Evolutionary conservation across 2,113 vertebrate genomes (phyloP).

Genomic region (Propithecus coquereli): DNA sequence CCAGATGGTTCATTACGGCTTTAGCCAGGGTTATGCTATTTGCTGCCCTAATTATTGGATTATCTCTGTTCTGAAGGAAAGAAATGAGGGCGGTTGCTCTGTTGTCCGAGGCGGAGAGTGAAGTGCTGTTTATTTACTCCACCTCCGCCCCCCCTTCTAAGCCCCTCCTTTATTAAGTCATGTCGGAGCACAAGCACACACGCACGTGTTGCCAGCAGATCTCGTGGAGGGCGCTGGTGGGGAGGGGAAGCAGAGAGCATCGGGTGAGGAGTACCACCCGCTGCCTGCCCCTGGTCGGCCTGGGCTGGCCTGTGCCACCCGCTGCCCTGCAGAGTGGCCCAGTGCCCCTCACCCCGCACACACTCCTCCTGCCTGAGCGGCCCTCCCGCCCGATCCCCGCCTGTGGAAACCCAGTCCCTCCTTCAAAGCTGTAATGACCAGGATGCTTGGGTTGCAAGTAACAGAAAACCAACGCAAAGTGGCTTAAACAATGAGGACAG

Average conservation of each 20-base stretch:
- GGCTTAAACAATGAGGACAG: background rate
- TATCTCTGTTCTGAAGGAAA: constrained; percentile 61
- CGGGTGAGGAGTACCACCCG: background rate
- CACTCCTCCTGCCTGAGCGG: background rate
- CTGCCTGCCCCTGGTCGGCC: fast-evolving
- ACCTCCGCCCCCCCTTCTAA: background rate
- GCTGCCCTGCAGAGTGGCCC: background rate
- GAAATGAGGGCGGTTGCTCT: constrained; percentile 71
- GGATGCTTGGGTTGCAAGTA: background rate
- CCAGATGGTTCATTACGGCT: constrained; percentile 74
- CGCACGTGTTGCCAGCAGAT: background rate
- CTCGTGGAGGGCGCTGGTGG: background rate
- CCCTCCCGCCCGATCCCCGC: background rate
- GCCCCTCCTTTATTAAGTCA: background rate
- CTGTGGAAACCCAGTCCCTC: background rate
- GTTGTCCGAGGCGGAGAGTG: constrained; percentile 39
- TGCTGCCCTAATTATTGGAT: constrained; percentile 81
- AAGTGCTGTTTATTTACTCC: constrained; percentile 3
- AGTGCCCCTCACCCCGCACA: background rate
- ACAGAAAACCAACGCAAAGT: background rate
- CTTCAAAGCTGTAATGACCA: background rate
- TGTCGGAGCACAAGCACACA: background rate
- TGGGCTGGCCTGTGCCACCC: fast-evolving
- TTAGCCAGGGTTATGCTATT: constrained; percentile 80
- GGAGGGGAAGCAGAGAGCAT: background rate